phyloP scores from a whole-genome alignment of 2,888 invertebrate species.

The Stenurella melanura region DNA sequence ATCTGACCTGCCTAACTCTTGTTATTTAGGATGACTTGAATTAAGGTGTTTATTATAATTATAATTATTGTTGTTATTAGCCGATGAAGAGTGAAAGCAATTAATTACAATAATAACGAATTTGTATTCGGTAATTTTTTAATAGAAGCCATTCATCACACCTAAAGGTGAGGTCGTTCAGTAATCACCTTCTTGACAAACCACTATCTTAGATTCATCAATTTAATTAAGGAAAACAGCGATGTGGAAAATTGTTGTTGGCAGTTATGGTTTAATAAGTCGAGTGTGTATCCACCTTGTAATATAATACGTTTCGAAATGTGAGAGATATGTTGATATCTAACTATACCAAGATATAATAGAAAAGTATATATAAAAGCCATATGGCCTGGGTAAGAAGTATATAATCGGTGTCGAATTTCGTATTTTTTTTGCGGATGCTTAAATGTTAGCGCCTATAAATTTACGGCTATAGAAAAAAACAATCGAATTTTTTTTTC shows the following conservation, averaged over 20 bases:
- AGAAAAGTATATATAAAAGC: too few relatives aligned
- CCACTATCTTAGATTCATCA: background rate
- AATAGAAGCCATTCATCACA: conserved; percentile 7
- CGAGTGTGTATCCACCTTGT: background rate
- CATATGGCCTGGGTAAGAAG: too few relatives aligned
- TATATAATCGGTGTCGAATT: too few relatives aligned
- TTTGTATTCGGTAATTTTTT: conserved; percentile 1
- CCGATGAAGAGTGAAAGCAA: conserved; percentile 7
- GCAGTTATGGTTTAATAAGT: conserved; percentile 1
- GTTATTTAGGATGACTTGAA: background rate
- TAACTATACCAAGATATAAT: too few relatives aligned
- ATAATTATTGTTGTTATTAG: conserved; percentile 3
- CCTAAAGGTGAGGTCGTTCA: background rate
- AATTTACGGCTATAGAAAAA: too few relatives aligned
- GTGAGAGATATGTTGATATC: too few relatives aligned
- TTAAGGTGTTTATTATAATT: conserved; percentile 2
- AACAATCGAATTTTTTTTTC: too few relatives aligned
- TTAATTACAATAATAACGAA: background rate
- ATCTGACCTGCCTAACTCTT: background rate
- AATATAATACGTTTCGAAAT: too few relatives aligned
- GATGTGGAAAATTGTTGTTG: conserved; percentile 1
- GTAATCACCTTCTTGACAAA: conserved; percentile 1
- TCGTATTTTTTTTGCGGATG: too few relatives aligned
- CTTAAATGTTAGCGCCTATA: too few relatives aligned
- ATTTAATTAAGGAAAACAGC: background rate